Base-by-base conservation (phyloP, 2,888 invertebrate species). In the Mellilla xanthometata region DNA sequence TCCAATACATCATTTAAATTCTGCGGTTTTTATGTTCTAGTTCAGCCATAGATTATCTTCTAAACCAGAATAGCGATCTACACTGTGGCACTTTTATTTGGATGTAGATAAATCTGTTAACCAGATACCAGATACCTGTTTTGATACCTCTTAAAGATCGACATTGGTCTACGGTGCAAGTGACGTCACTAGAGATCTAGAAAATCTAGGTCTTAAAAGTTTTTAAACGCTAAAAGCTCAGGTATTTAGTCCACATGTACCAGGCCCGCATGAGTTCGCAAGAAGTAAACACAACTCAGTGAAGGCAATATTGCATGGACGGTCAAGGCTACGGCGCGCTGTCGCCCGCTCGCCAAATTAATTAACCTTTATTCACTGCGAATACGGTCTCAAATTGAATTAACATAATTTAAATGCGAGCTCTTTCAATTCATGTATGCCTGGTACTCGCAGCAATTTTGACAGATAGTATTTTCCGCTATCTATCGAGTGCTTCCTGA, bases 261-360 rank as follows among this genome's bases (percentile, higher is more conserved):
- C 60, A 73, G 68, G 70, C 60, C 30, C 43, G 45, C 70, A 76
- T 68, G 56, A 62, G 43, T 35, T 50, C 50, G 49, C 44, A 61
- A 66, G 65, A 71, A 54, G 56, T 61, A 49, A 50, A 59, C 64
- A 56, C 60, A 57, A 55, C 47, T 43, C 48, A 66, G 65, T 58
- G 65, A 71, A 67, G 66, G 68, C 52, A 48, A 55, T n/a, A n/a
- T 51, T 54, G 53, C 51, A 54, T 54, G 60, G 63, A 72, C 64
- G 73, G 75, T 73, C 77, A 76, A 76, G 76, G 76, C 56, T 62
- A 58, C 33, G 46, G 24, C 52, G 52, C 56, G 55, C 35, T 44
- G 56, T 40, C 39, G 23, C 29, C 13, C 34, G 30, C 44, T 36
- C 12, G 32, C 38, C 12, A 22, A 50, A 42, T 38, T 36, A 31